These are phyloP conservation scores for Cossypha dichroa DNA, from an alignment of 2,797 vertebrate genomes.

Conservation along the genomic window DNA sequence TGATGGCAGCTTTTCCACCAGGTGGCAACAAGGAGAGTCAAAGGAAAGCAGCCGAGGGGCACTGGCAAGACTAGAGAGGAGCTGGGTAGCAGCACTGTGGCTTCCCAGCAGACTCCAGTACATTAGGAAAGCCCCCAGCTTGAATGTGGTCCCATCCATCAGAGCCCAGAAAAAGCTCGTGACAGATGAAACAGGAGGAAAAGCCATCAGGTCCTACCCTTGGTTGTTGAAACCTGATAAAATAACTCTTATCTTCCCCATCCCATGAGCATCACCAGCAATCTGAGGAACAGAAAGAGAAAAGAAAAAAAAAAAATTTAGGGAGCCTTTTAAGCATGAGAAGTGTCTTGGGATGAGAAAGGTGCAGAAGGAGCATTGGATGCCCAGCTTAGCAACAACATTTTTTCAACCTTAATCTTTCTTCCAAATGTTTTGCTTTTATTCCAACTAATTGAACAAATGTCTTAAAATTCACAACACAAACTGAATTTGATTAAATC, in stretches of 20 bases:
- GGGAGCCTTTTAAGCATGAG: background rate
- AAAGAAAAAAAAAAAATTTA: background rate
- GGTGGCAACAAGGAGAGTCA: background rate
- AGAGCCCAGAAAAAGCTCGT: background rate
- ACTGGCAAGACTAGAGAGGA: background rate
- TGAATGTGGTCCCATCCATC: background rate
- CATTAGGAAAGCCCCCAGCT: background rate
- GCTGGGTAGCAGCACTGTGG: background rate
- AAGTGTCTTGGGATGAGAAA: background rate
- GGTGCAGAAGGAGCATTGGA: slow-evolving; percentile 18
- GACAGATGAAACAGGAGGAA: background rate
- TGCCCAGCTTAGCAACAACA: background rate
- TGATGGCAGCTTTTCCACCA: background rate
- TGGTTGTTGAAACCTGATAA: background rate
- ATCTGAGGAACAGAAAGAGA: background rate
- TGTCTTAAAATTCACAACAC: slow-evolving; percentile 65
- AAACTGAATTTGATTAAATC: slow-evolving; percentile 68
- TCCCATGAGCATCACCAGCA: background rate
- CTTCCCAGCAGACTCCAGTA: background rate
- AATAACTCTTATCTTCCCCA: background rate
- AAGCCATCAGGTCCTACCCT: fast-evolving
- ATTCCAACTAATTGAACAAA: slow-evolving; percentile 57
- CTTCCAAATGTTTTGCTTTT: slow-evolving; percentile 46
- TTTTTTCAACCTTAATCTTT: slow-evolving; percentile 35
- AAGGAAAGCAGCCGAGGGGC: background rate